A percentile compares a stretch with the other conserved stretches of the same genome.
Conservation (phyloP, 2,113 vertebrate genomes). For the Myotis brandtii region DNA sequence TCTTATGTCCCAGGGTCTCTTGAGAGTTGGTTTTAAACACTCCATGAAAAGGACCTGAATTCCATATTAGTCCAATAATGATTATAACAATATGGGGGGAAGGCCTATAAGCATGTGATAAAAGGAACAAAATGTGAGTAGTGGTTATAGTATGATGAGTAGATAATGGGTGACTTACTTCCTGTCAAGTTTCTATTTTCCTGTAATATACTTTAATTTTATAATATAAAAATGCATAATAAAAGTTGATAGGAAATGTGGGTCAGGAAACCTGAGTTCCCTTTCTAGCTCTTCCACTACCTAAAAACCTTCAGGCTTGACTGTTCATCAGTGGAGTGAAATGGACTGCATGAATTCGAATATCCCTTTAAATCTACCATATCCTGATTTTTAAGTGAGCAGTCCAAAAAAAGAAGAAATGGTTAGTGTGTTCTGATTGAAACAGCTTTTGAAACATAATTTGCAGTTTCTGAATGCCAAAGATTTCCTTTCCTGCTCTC, state of each 20-base stretch:
- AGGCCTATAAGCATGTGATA: not conserved
- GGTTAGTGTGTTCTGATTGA: not conserved
- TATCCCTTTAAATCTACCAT: not conserved
- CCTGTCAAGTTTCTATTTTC: not conserved
- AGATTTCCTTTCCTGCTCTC: not conserved
- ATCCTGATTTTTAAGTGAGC: conserved; percentile 32
- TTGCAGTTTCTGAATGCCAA: not conserved
- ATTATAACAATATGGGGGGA: not conserved
- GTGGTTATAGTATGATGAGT: not conserved
- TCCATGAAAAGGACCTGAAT: not conserved
- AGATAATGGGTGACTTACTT: conserved; percentile 27
- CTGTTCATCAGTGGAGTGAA: not conserved
- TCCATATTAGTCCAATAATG: not conserved
- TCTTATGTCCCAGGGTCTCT: not conserved
- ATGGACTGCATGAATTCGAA: not conserved
- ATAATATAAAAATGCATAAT: conserved; percentile 35
- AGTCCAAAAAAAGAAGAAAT: not conserved
- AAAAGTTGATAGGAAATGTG: not conserved
- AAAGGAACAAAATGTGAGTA: conserved; percentile 9
- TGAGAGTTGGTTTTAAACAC: conserved; percentile 34
- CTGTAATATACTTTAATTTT: conserved; percentile 42
- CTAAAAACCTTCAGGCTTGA: not conserved
- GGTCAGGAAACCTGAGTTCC: not conserved
- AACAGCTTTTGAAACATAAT: conserved; percentile 13
- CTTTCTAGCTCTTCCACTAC: not conserved